These are phyloP conservation scores for Narcine bancroftii DNA, from an alignment of 2,113 vertebrate genomes.

Conservation along the genomic window DNA sequence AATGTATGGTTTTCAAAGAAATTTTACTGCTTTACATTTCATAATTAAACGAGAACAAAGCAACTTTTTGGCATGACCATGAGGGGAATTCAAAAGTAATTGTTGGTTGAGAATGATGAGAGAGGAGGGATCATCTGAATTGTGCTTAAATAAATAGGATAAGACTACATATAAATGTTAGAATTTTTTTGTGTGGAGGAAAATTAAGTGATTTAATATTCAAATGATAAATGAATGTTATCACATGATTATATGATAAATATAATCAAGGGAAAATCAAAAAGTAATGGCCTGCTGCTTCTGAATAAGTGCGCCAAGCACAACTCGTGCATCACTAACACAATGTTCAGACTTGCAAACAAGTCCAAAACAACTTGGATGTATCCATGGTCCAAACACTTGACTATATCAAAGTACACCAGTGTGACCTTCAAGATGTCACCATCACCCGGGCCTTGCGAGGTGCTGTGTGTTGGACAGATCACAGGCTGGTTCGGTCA, in stretches of 20 bases:
- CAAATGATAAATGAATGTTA: not conserved
- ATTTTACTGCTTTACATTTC: not conserved
- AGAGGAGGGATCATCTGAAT: not conserved
- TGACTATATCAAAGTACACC: no score
- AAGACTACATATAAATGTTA: not conserved
- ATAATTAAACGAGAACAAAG: not conserved
- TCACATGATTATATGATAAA: not conserved
- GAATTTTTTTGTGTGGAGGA: not conserved
- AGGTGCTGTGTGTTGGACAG: no score
- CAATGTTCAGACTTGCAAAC: no score
- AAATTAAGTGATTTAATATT: not conserved
- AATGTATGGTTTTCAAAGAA: constrained; percentile 24
- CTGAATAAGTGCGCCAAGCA: no score
- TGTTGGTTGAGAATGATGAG: not conserved
- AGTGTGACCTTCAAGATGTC: no score
- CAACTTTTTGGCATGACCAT: not conserved
- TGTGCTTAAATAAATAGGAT: not conserved
- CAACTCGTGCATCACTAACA: no score
- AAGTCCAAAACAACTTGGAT: no score
- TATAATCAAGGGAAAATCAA: no score
- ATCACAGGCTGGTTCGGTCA: no score
- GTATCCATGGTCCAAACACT: no score
- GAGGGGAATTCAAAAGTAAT: not conserved
- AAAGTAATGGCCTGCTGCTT: no score
- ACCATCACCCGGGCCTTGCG: no score